A percentile compares a stretch with the other conserved stretches of the same genome.
Evolutionary conservation across 1,140 invertebrate species (phyloP).

Genomic region (Hylaeus anthracinus): DNA sequence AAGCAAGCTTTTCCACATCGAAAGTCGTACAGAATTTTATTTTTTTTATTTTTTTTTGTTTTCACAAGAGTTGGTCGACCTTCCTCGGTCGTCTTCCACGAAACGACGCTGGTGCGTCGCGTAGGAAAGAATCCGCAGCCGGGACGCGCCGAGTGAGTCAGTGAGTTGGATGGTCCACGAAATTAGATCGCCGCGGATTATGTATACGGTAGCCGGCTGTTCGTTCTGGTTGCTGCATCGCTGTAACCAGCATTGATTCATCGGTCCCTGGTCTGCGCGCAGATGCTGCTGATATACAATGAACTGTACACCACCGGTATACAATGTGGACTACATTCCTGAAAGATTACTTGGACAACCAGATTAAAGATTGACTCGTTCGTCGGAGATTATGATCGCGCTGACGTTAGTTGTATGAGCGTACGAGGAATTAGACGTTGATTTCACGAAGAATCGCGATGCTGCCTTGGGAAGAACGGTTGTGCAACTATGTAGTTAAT

Average conservation of each 20-base stretch:
- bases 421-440: too few species aligned
- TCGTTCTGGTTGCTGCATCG: constrained; percentile 50
- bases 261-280: constrained; percentile 26
- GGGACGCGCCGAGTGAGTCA: constrained; percentile 66
- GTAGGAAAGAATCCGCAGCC: constrained; percentile 54
- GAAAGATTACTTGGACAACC: background rate
- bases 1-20: too few species aligned
- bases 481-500: too few species aligned
- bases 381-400: background rate
- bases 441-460: too few species aligned
- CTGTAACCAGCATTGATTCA: constrained; percentile 62
- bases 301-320: constrained; percentile 6
- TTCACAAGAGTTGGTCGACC: constrained; percentile 12
- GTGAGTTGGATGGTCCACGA: constrained; percentile 61
- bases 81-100: constrained; percentile 44
- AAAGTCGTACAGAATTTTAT: too few species aligned
- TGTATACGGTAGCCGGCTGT: constrained; percentile 42
- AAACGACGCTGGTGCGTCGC: constrained; percentile 15
- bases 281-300: constrained; percentile 45
- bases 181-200: constrained; percentile 65
- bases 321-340: background rate
- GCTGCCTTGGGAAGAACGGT: too few species aligned
- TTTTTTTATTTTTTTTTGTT: too few species aligned
- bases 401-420: too few species aligned
- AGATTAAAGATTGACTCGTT: too few species aligned